Conservation (phyloP, 2,888 invertebrate species). For the Sepioteuthis lessoniana region DNA sequence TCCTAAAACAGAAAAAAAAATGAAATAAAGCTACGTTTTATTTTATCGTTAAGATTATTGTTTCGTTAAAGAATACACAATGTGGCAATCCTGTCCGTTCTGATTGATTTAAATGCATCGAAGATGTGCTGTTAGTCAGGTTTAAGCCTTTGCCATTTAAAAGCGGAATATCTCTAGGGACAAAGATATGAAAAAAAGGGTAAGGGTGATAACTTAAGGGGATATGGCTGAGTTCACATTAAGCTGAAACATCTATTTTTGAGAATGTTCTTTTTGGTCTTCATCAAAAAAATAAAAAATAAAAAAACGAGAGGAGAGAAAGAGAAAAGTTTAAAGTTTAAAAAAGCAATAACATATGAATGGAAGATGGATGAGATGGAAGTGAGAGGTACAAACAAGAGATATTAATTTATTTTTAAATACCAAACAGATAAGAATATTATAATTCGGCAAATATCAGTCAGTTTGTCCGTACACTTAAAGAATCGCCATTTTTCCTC, state of each 20-base stretch:
- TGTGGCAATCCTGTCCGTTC: neutral
- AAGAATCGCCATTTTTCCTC: too few species aligned
- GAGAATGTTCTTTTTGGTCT: neutral
- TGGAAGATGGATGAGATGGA: too few species aligned
- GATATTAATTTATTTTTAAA: too few species aligned
- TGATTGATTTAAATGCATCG: neutral
- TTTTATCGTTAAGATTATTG: too few species aligned
- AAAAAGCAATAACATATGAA: too few species aligned
- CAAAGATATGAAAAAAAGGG: neutral
- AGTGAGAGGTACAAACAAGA: too few species aligned
- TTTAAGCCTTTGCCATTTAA: neutral
- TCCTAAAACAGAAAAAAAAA: neutral
- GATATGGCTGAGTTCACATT: neutral
- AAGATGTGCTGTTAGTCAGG: neutral
- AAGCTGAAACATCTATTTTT: neutral
- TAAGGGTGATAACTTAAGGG: neutral
- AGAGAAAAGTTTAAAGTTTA: too few species aligned
- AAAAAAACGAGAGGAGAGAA: too few species aligned
- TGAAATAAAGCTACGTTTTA: neutral
- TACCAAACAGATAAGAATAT: too few species aligned
- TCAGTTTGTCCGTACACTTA: too few species aligned
- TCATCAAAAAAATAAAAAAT: too few species aligned
- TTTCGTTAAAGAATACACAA: neutral
- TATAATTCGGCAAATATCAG: too few species aligned
- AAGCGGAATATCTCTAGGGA: neutral